Conservation (phyloP, 2,888 invertebrate species). For the Rotaria sp. region DNA sequence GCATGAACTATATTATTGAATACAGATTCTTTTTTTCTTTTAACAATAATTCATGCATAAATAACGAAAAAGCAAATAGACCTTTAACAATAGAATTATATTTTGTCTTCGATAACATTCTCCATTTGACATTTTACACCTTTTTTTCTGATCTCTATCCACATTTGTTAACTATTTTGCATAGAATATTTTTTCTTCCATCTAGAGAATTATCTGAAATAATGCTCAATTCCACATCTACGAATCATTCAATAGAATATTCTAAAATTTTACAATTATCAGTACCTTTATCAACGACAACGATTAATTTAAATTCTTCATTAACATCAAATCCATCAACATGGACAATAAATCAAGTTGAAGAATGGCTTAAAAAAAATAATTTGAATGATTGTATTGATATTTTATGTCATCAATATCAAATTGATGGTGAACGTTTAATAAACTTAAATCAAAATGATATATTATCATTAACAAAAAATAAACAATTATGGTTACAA, state of each 20-base stretch:
- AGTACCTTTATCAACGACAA: background rate
- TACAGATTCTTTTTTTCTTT: background rate
- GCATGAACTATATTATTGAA: background rate
- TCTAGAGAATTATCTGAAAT: background rate
- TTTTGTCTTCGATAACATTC: too few species aligned
- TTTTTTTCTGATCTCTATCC: background rate
- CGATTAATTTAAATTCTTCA: background rate
- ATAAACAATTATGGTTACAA: background rate
- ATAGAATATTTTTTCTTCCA: background rate
- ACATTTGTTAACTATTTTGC: background rate
- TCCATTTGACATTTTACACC: background rate
- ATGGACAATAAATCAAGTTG: slow-evolving; percentile 5
- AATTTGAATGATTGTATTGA: background rate
- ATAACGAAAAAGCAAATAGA: background rate
- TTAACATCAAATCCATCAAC: background rate
- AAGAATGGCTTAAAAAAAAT: background rate
- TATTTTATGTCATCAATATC: background rate
- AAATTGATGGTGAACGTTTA: background rate
- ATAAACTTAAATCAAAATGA: background rate
- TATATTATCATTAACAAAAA: background rate
- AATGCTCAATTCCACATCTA: background rate
- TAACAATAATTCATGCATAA: background rate
- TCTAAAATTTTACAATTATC: background rate
- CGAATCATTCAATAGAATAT: background rate
- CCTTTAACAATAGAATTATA: background rate